Evolutionary conservation across 1,140 invertebrate genomes (phyloP), one percentile per base, ranked within the genome.

Genomic region (Bombus waltoni): DNA sequence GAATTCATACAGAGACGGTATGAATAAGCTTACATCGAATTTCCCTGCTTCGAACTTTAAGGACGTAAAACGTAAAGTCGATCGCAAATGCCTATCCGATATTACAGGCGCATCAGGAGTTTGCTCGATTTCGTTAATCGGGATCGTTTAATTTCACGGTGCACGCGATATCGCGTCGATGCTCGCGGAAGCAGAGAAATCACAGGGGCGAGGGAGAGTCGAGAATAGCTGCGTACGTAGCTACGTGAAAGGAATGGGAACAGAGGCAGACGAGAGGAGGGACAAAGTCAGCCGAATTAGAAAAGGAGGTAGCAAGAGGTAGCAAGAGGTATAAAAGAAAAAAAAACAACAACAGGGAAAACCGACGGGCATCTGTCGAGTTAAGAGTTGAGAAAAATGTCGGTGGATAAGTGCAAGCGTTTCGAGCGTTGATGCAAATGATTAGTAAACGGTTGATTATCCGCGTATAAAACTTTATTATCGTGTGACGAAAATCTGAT

Each of bases 141-240:
- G 25, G 70, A 83, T 68, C 80, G 70, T 88, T 88, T 88, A 88
- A 87, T 87, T 88, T 88, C 87, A 70, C 70, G 80, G 71, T 32
- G 11, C n/a, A 47, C 25, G 42, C 44, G 38, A 22, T 53, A 53
- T 44, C 53, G 53, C 74, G 44, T 76, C 78, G 77, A 86, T 85
- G 66, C 35, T 28, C 22, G 70, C 42, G 42, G 28, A 85, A 59
- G 40, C 47, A 42, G 74, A 73, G 59, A 79, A 70, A 59, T 62
- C 47, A 47, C 42, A 42, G 32, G 8, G 42, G 15, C 8, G 18
- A 18, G 65, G n/a, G 65, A 25, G 42, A 40, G 44, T 18, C 15
- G 42, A 70, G 32, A 18, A 32, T 28, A 15, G n/a, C 4, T 32
- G 25, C 35, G 62, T 6, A n/a, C n/a, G 42, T n/a, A 57, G 9